Evolutionary conservation across 2,113 vertebrate species (phyloP).

Genomic region (Rhegmatorhina hoffmannsi): DNA sequence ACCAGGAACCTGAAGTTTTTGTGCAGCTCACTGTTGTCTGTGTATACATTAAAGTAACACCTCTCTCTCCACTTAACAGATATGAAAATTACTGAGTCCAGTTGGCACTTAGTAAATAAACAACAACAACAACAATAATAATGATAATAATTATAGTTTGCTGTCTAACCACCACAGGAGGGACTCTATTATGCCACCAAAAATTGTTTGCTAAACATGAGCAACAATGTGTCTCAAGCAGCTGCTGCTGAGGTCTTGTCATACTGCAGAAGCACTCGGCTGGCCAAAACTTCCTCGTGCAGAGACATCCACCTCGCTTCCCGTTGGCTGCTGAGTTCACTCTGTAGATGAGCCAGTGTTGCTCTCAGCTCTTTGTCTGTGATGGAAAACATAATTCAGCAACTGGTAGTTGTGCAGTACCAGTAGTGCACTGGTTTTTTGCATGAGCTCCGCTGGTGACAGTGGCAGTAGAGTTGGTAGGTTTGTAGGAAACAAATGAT

Average conservation of each 20-base stretch:
- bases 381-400: not conserved
- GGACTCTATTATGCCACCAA: constrained; percentile 10
- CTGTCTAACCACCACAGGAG: not conserved
- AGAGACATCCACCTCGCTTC: constrained; percentile 38
- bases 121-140: not conserved
- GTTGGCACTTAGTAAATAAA: not conserved
- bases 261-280: not conserved
- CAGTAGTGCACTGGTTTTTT: not conserved
- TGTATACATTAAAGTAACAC: not conserved
- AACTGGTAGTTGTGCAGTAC: no score
- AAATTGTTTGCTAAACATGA: constrained; percentile 27
- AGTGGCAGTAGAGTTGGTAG: not conserved
- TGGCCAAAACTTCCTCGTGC: constrained; percentile 47
- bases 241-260: constrained; percentile 19
- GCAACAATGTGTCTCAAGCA: not conserved
- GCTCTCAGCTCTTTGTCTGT: not conserved
- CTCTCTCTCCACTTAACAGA: not conserved
- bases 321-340: not conserved
- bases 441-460: not conserved
- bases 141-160: constrained; percentile 6
- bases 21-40: not conserved
- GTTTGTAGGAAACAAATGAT: not conserved
- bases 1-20: not conserved
- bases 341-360: not conserved
- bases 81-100: not conserved